Evolutionary conservation across 2,888 invertebrate genomes (phyloP), one percentile per base, ranked within the genome.

Genomic region (Folsomia manolachei): DNA sequence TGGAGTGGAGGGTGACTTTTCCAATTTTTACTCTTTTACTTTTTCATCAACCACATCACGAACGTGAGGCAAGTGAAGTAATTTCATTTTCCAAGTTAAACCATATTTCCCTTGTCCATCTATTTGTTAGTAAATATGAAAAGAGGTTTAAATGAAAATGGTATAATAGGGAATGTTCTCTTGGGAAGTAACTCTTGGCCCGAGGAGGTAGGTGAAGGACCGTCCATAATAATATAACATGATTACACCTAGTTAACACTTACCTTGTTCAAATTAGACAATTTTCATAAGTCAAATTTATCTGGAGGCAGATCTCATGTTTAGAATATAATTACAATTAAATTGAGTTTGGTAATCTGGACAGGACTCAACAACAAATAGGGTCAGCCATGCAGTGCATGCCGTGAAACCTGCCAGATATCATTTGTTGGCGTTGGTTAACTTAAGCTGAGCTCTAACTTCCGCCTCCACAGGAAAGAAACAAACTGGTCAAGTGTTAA

Each of bases 331-430:
- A 72, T 72, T 72, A 69, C 69, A 69, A 53, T 69, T 72, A 72
- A 72, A 72, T 72, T 72, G 72, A 69, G 69, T 72, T 72, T 72
- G 72, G 68, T 72, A 72, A 69, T 72, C 69, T 69, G 64, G 27
- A 68, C 71, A 39, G 39, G 39, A 14, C 39, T 39, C 39, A 39
- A 39, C 39, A 9, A 14, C 39, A 39, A 39, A 39, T 14, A 39
- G 7, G 14, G 14, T 9, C 39, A 39, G 39, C 7, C 39, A 39
- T n/a, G 39, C 39, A 39, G 39, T 14, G n/a, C n/a, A n/a, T n/a
- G n/a, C n/a, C 7, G 39, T 14, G 39, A 39, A 4, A 39, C 39
- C 39, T n/a, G n/a, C n/a, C n/a, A n/a, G n/a, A n/a, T n/a, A n/a
- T n/a, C n/a, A n/a, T n/a, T n/a, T n/a, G n/a, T n/a, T n/a, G n/a